Evolutionary conservation across 2,888 invertebrate species (phyloP).

Genomic region (Ochropleura plecta): DNA sequence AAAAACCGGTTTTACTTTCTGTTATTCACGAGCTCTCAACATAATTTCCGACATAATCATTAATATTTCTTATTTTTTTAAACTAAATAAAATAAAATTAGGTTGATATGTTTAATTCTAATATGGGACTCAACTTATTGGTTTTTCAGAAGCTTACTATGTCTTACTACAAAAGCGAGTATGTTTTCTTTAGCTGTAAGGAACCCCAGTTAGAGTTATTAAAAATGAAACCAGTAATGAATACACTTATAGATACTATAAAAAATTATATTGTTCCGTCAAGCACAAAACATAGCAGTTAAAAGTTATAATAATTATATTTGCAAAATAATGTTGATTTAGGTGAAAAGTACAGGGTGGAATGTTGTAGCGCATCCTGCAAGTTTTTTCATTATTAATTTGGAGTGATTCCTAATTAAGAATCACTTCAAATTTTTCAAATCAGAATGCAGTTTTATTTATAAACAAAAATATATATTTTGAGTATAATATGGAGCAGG

Average conservation of each 20-base stretch:
- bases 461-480: neutral
- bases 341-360: constrained; percentile 2
- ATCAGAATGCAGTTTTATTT: neutral
- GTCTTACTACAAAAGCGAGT: neutral
- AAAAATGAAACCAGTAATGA: neutral
- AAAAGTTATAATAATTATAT: constrained; percentile 1
- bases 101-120: neutral
- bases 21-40: constrained; percentile 5
- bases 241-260: neutral
- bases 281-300: constrained; percentile 47
- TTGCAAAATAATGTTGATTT: constrained; percentile 42
- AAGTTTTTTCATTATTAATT: neutral
- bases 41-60: neutral
- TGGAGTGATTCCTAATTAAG: neutral
- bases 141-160: neutral
- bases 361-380: neutral
- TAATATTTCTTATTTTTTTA: neutral
- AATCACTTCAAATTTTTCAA: neutral
- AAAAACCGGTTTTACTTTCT: neutral
- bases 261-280: constrained; percentile 10
- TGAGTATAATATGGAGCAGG: neutral
- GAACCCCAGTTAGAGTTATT: neutral
- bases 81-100: constrained; percentile 6
- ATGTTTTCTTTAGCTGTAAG: neutral
- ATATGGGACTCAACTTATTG: neutral